These are phyloP conservation scores for Melitaea cinxia DNA, from an alignment of 1,140 invertebrate species.

Conservation along the genomic window DNA sequence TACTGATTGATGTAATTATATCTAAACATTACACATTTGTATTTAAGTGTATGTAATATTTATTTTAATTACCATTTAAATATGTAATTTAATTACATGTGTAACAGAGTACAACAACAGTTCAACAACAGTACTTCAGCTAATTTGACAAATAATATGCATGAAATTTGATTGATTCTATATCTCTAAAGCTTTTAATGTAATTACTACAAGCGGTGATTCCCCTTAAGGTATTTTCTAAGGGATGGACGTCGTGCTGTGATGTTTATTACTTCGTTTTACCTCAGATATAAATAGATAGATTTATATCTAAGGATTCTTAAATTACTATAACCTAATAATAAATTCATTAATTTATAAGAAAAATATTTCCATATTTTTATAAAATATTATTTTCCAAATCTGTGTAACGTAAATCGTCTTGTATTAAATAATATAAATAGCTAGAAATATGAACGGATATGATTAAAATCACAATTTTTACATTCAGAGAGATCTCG, in stretches of 20 bases:
- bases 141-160: background rate
- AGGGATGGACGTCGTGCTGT: slow-evolving; percentile 31
- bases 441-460: slow-evolving; percentile 17
- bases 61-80: no score
- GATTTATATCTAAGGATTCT: no score
- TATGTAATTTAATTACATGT: no score
- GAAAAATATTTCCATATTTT: no score
- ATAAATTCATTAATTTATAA: no score
- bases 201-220: slow-evolving; percentile 67
- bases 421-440: background rate
- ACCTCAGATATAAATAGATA: slow-evolving; percentile 5
- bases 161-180: slow-evolving; percentile 2
- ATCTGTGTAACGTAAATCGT: no score
- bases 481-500: slow-evolving; percentile 43
- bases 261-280: slow-evolving; percentile 26
- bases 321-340: background rate
- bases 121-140: no score
- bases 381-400: no score
- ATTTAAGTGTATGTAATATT: no score
- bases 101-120: no score
- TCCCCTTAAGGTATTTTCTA: slow-evolving; percentile 41
- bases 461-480: slow-evolving; percentile 26
- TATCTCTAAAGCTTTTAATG: slow-evolving; percentile 41
- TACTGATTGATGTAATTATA: no score
- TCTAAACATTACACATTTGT: no score